Base-by-base conservation (phyloP, 1,140 invertebrate genomes). In the Papilio polytes region DNA sequence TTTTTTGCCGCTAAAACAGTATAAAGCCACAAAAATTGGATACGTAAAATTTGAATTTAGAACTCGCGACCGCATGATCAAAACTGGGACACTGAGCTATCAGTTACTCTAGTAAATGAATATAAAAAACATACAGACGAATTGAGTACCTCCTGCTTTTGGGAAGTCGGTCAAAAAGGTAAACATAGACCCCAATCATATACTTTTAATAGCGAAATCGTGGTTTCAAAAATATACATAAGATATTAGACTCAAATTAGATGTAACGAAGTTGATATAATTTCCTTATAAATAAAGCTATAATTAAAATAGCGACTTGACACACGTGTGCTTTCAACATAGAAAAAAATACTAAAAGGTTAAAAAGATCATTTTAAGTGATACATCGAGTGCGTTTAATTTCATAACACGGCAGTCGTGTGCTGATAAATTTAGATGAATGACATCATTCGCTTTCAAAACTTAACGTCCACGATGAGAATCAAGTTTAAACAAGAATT, bases 381-480 rank as follows among this genome's bases (percentile, higher is more conserved):
- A 63, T 63, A 63, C 22, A 26, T 26, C 22, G 26, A 26, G 22
- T 31, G 10, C 59, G 63, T 6, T 59, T 36, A 70, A 70, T 31
- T 70, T 70, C 63, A 70, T 70, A 70, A 70, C 63, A 48, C 73
- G 10, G 53, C 82, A 76, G 80, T 79, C 84, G 74, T 80, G 81
- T 80, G 82, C 85, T 81, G 74, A 81, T 81, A 82, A 85, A 87
- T 88, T 88, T 89, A 87, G 82, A 78, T 18, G 4, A 81, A 80
- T 94, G 92, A 94, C 92, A 92, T 94, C 91, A 92, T 90, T 82
- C 70, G 56, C 31, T 82, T 86, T 83, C 12, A 44, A 46, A 83
- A 84, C 79, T 41, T 89, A 90, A 91, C 88, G 88, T 86, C 74
- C 73, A 46, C 44, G 18, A 18, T 51, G 18, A 22, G 74, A 76